phyloP scores from a whole-genome alignment of 2,888 invertebrate species.

The Xestia xanthographa region DNA sequence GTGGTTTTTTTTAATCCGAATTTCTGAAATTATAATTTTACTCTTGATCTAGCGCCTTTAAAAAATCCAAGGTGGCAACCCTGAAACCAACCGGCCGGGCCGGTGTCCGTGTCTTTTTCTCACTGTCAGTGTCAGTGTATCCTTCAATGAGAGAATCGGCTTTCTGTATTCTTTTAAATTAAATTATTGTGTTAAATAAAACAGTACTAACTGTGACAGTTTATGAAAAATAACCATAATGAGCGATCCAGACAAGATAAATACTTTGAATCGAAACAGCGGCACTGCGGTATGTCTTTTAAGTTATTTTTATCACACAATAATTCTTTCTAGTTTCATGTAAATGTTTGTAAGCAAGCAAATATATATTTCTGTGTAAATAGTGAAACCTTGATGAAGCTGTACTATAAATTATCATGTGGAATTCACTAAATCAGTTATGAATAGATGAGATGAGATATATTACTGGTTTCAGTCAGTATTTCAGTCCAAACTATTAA shows the following conservation, averaged over 20 bases:
- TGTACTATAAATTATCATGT: not conserved
- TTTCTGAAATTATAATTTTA: no score
- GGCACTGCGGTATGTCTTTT: constrained; percentile 39
- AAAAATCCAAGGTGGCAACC: no score
- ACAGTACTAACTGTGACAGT: not conserved
- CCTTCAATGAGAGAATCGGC: rapidly evolving
- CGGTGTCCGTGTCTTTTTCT: not conserved
- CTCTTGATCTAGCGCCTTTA: no score
- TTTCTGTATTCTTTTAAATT: not conserved
- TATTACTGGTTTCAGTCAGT: not conserved
- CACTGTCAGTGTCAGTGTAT: constrained; percentile 43
- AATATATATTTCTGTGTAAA: not conserved
- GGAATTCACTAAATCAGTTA: not conserved
- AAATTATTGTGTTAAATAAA: not conserved
- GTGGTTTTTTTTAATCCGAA: no score
- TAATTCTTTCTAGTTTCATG: not conserved
- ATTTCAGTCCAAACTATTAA: not conserved
- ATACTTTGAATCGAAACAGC: constrained; percentile 23
- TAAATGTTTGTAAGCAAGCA: rapidly evolving
- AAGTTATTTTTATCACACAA: not conserved
- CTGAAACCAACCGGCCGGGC: no score
- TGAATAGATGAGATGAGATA: not conserved
- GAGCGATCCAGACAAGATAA: constrained; percentile 42
- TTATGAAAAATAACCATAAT: constrained; percentile 33
- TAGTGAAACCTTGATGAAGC: not conserved